Evolutionary conservation across 1,140 invertebrate genomes (phyloP).

Genomic region (Telenomus remus): DNA sequence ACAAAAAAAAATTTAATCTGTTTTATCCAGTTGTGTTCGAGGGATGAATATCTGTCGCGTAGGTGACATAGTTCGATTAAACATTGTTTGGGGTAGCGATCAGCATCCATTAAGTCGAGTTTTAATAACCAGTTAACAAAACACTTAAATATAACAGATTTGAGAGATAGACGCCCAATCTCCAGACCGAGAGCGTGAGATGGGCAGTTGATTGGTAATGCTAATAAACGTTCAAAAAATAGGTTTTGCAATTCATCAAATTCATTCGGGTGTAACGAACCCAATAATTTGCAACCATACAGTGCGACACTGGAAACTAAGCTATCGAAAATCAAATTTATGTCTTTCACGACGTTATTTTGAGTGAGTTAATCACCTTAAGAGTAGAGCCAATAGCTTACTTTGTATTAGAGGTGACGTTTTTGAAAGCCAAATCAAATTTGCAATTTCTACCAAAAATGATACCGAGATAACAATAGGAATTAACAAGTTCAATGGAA

Average conservation of each 20-base stretch:
- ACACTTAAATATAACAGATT: not conserved
- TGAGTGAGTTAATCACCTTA: constrained; percentile 6
- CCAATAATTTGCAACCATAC: constrained; percentile 2
- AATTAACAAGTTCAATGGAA: constrained; percentile 5
- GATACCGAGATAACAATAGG: constrained; percentile 11
- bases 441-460: constrained; percentile 4
- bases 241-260: not conserved
- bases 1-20: constrained; percentile 1
- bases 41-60: not conserved
- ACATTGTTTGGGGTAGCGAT: constrained; percentile 10
- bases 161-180: not conserved
- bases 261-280: not conserved
- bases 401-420: not conserved
- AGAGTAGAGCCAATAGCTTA: constrained; percentile 5
- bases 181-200: constrained; percentile 5
- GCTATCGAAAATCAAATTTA: constrained; percentile 5
- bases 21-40: not conserved
- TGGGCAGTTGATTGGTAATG: constrained; percentile 1
- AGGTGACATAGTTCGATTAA: constrained; percentile 2
- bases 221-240: constrained; percentile 4
- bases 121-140: constrained; percentile 2
- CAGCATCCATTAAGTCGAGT: not conserved
- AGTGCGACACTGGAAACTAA: constrained; percentile 5
- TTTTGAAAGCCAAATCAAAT: constrained; percentile 1
- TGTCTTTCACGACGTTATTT: constrained; percentile 5